Percentiles rank a stretch among this genome's conserved stretches.
phyloP scores from a whole-genome alignment of 2,113 vertebrate genomes.

The Aldabrachelys gigantea region DNA sequence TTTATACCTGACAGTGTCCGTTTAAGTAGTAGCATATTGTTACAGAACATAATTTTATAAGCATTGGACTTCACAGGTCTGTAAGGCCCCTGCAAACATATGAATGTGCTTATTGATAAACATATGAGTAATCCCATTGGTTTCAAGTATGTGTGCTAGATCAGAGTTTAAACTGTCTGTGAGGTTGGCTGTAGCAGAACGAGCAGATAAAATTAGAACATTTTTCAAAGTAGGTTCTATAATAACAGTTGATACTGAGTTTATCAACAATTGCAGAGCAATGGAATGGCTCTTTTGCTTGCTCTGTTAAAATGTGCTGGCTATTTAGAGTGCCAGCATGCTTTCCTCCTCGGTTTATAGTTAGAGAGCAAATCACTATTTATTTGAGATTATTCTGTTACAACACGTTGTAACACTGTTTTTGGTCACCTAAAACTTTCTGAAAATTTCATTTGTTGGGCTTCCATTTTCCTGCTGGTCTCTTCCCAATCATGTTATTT shows the following conservation, averaged over 20 bases:
- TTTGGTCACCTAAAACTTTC: constrained; percentile 45
- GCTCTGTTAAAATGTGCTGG: constrained; percentile 13
- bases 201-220: background rate
- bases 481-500: constrained; percentile 61
- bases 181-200: constrained; percentile 20
- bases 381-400: constrained; percentile 43
- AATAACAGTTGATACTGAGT: constrained; percentile 35
- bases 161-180: constrained; percentile 48
- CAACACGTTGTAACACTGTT: constrained; percentile 38
- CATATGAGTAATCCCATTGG: background rate
- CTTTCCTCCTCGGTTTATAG: constrained; percentile 54
- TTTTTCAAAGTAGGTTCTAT: constrained; percentile 38
- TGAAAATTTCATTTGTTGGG: constrained; percentile 38
- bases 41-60: constrained; percentile 54
- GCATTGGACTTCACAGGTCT: constrained; percentile 34
- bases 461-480: constrained; percentile 32
- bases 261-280: background rate
- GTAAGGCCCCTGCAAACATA: constrained; percentile 50
- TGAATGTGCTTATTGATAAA: constrained; percentile 70
- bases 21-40: background rate
- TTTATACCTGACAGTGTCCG: constrained; percentile 1
- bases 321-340: constrained; percentile 39
- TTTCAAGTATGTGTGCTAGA: constrained; percentile 48
- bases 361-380: constrained; percentile 60
- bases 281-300: constrained; percentile 34